Evolutionary conservation across 2,113 vertebrate species (phyloP).

Genomic region (Lampris megalopsis): DNA sequence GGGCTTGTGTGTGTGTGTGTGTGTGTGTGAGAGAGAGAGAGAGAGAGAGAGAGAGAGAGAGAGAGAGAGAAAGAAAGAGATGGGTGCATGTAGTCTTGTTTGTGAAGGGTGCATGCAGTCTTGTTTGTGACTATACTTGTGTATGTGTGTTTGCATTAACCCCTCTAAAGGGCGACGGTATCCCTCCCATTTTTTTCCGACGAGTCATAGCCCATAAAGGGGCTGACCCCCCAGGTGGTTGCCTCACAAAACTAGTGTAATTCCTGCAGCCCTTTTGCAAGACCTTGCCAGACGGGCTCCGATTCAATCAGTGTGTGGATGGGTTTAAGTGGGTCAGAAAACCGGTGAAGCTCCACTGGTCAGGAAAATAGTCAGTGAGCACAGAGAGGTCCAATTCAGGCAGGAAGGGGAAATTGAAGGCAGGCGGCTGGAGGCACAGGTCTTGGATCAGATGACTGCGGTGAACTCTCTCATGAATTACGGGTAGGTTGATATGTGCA

Average conservation of each 20-base stretch:
- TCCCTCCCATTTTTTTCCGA: conserved; percentile 14
- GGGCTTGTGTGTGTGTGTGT: conserved; percentile 1
- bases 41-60: too few species aligned
- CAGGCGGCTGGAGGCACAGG: conserved; percentile 51
- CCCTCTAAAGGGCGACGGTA: conserved; percentile 24
- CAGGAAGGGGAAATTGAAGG: conserved; percentile 69
- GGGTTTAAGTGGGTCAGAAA: conserved; percentile 61
- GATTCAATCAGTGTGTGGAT: conserved; percentile 32
- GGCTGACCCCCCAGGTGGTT: conserved; percentile 33
- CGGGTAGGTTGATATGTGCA: conserved; percentile 29
- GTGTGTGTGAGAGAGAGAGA: neutral
- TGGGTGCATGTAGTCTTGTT: neutral
- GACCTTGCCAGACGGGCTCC: conserved; percentile 18
- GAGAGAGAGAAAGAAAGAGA: too few species aligned
- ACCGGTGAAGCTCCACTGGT: conserved; percentile 33
- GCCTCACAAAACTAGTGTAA: conserved; percentile 45
- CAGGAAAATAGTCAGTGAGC: conserved; percentile 37
- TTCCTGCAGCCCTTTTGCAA: conserved; percentile 31
- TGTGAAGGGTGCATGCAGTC: neutral
- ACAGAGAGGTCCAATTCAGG: conserved; percentile 33
- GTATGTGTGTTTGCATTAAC: neutral
- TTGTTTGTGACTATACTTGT: neutral
- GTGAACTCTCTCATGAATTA: conserved; percentile 49
- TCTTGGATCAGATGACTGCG: conserved; percentile 65
- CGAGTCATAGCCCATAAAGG: conserved; percentile 32